phyloP scores from a whole-genome alignment of 2,113 vertebrate species.

The Tyto alba region DNA sequence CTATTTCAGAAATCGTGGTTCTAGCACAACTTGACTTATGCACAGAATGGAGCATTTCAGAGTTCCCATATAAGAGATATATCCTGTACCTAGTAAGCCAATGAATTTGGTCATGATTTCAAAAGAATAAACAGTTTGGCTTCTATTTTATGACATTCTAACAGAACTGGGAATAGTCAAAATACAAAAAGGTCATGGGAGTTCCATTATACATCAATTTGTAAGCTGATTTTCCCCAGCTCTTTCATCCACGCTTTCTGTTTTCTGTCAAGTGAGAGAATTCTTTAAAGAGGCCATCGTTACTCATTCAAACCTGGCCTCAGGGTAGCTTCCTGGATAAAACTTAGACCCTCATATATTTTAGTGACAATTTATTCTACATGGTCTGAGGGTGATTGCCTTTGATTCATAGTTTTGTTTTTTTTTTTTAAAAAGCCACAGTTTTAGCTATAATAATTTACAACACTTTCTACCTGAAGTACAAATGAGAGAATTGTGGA shows the following conservation, averaged over 20 bases:
- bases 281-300: not conserved
- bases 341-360: not conserved
- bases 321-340: not conserved
- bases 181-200: not conserved
- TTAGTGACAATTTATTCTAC: not conserved
- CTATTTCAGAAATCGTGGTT: not conserved
- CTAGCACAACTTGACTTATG: not conserved
- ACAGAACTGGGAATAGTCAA: not conserved
- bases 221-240: not conserved
- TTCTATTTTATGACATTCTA: not conserved
- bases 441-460: not conserved
- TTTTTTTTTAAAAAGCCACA: too few species aligned
- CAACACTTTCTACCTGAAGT: not conserved
- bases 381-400: not conserved
- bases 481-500: not conserved
- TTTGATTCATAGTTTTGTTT: not conserved
- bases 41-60: not conserved
- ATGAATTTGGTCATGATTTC: not conserved
- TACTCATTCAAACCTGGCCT: not conserved
- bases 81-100: not conserved
- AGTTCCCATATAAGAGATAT: not conserved
- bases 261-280: not conserved
- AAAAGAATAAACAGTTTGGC: not conserved
- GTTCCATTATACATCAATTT: not conserved
- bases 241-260: not conserved